A percentile compares a stretch with the other conserved stretches of the same genome.
Conservation (phyloP, 2,888 invertebrate genomes). For the Acanthoscelides obtectus region DNA sequence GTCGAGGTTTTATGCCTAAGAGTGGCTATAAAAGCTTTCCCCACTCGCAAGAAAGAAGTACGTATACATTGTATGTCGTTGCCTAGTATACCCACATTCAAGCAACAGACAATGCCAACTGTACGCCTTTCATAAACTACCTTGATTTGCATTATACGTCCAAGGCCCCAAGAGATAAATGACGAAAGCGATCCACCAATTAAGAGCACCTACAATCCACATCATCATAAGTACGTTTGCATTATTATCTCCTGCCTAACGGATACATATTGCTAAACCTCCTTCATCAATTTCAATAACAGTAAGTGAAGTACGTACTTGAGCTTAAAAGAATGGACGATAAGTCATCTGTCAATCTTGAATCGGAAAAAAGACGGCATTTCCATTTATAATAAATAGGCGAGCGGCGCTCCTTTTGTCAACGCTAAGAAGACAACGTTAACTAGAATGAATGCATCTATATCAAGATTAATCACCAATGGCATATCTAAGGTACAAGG, state of each 20-base stretch:
- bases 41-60: too few species aligned
- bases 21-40: too few species aligned
- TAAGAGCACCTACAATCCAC: not conserved
- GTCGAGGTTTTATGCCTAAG: too few species aligned
- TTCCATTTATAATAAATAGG: not conserved
- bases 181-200: not conserved
- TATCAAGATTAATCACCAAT: not conserved
- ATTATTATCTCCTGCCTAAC: not conserved
- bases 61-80: too few species aligned
- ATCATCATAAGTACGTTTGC: not conserved
- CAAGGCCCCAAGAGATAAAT: not conserved
- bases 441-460: not conserved
- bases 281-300: not conserved
- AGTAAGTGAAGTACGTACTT: not conserved
- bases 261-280: not conserved
- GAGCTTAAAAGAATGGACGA: not conserved
- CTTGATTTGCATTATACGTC: not conserved
- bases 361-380: not conserved
- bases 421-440: not conserved
- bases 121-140: not conserved
- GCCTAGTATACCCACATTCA: not conserved
- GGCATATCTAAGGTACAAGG: not conserved
- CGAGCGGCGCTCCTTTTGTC: not conserved
- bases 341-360: not conserved
- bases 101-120: not conserved